These are phyloP conservation scores for Noctuana brunneofusca DNA, from an alignment of 2,888 invertebrate species.

Conservation along the genomic window DNA sequence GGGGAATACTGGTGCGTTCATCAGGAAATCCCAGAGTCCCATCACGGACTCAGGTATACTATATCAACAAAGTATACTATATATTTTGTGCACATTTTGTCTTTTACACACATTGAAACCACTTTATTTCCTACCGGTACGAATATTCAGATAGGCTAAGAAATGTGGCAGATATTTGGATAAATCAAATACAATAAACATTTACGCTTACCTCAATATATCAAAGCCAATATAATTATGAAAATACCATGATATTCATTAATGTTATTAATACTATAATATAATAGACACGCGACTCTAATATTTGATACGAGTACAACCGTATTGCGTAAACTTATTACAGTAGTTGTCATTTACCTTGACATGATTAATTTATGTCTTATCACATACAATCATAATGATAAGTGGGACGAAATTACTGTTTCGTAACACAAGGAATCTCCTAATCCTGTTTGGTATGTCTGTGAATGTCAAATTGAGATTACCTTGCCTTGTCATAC, in stretches of 20 bases:
- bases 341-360: conserved; percentile 18
- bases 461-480: conserved; percentile 29
- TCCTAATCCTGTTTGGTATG: conserved; percentile 26
- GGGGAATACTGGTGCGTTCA: no score
- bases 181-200: not conserved
- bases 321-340: conserved; percentile 23
- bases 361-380: conserved; percentile 27
- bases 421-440: conserved; percentile 32
- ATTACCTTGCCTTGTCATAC: conserved; percentile 7
- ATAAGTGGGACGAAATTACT: conserved; percentile 27
- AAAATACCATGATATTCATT: no score
- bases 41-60: no score
- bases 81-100: no score
- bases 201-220: not conserved
- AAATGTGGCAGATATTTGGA: not conserved
- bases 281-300: not conserved
- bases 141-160: no score
- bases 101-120: no score
- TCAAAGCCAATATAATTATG: no score
- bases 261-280: not conserved
- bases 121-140: no score
- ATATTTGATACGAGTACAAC: not conserved
- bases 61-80: no score
- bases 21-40: no score
- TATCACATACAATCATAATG: conserved; percentile 28